Evolutionary conservation across 2,113 vertebrate species (phyloP).

Genomic region (Elanus axillaris): DNA sequence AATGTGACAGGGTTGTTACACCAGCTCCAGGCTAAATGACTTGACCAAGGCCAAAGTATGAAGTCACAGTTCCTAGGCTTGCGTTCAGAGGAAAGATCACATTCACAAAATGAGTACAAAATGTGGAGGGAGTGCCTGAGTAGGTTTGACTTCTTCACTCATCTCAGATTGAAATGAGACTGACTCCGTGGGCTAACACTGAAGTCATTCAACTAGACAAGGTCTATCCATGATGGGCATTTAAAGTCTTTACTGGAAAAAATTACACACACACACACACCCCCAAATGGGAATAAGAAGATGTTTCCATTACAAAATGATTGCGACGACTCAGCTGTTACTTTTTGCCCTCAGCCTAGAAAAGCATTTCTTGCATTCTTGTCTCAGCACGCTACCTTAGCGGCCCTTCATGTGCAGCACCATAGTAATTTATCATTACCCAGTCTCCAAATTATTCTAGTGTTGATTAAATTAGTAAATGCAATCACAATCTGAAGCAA

Average conservation of each 20-base stretch:
- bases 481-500: slow-evolving; percentile 84
- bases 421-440: slow-evolving; percentile 61
- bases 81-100: background rate
- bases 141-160: background rate
- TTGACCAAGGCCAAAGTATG: background rate
- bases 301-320: background rate
- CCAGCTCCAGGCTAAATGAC: background rate
- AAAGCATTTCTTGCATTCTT: background rate
- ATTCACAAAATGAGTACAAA: background rate
- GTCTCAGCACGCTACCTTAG: background rate
- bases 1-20: background rate
- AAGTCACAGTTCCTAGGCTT: background rate
- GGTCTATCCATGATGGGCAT: rapidly evolving
- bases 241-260: background rate
- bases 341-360: background rate
- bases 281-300: background rate
- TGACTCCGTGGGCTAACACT: rapidly evolving
- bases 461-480: slow-evolving; percentile 89
- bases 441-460: slow-evolving; percentile 72
- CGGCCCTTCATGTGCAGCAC: background rate
- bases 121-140: background rate
- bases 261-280: no score
- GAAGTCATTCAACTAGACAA: background rate
- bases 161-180: background rate
- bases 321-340: background rate